phyloP scores from a whole-genome alignment of 2,797 vertebrate species.

The Gila robusta region DNA sequence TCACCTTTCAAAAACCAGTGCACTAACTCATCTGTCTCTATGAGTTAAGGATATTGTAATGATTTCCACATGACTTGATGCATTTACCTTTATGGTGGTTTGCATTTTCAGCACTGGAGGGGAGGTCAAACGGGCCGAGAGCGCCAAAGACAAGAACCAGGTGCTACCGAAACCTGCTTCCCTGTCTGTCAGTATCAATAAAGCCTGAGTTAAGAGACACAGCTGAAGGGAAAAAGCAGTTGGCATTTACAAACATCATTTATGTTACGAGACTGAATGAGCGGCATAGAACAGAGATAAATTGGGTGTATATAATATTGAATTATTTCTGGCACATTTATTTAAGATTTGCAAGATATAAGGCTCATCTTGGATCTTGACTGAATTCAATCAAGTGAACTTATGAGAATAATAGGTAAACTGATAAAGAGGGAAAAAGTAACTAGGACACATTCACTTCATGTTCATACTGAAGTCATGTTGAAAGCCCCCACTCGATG shows the following conservation, averaged over 20 bases:
- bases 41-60: constrained; percentile 34
- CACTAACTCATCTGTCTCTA: constrained; percentile 9
- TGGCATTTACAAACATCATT: not conserved
- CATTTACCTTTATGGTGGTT: constrained; percentile 26
- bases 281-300: not conserved
- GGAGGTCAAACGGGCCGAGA: not conserved
- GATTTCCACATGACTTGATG: constrained; percentile 27
- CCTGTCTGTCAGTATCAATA: constrained; percentile 19
- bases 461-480: constrained; percentile 62
- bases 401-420: not conserved
- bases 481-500: constrained; percentile 65
- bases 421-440: constrained; percentile 31
- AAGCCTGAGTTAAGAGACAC: constrained; percentile 47
- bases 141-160: constrained; percentile 44
- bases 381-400: not conserved
- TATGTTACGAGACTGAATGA: not conserved
- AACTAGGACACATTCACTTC: constrained; percentile 37
- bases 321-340: not conserved
- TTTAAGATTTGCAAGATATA: not conserved
- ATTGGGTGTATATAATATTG: not conserved
- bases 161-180: constrained; percentile 18
- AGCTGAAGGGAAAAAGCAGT: constrained; percentile 48
- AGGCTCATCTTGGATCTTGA: not conserved
- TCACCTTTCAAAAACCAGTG: constrained; percentile 37
- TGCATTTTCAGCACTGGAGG: constrained; percentile 39